These are phyloP conservation scores for Atrichornis clamosus DNA, from an alignment of 2,113 vertebrate species.

Conservation along the genomic window DNA sequence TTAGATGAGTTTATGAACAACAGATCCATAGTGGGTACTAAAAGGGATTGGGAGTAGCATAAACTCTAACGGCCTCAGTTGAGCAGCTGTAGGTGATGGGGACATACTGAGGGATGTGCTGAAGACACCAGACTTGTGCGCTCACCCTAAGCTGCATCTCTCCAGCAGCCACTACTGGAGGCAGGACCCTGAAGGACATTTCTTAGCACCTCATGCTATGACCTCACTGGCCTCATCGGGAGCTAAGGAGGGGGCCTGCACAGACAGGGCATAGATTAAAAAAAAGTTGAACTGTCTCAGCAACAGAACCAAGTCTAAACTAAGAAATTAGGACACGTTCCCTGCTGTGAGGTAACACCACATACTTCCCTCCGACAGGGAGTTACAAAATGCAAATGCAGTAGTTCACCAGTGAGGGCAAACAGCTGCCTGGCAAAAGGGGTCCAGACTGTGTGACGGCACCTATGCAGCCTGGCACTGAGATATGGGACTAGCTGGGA, in stretches of 20 bases:
- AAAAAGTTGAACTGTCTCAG: not conserved
- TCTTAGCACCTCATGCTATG: not conserved
- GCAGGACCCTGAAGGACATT: not conserved
- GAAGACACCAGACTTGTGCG: not conserved
- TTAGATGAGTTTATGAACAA: not conserved
- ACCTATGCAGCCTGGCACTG: not conserved
- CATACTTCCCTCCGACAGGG: not conserved
- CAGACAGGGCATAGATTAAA: not conserved
- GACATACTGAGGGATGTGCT: fast-evolving
- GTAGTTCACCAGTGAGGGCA: not conserved
- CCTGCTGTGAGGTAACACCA: not conserved
- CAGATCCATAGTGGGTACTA: not conserved
- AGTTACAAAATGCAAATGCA: not conserved
- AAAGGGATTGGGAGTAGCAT: not conserved
- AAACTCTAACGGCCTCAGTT: not conserved
- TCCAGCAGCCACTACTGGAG: not conserved
- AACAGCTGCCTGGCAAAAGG: not conserved
- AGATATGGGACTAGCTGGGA: not conserved
- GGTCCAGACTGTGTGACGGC: not conserved
- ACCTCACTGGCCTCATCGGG: not conserved
- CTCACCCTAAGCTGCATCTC: not conserved
- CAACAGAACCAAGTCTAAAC: not conserved
- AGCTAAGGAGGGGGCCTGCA: not conserved
- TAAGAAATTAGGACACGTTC: not conserved
- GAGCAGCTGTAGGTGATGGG: not conserved